Conservation (phyloP, 1,140 invertebrate genomes). For the Drosophila ogumai region DNA sequence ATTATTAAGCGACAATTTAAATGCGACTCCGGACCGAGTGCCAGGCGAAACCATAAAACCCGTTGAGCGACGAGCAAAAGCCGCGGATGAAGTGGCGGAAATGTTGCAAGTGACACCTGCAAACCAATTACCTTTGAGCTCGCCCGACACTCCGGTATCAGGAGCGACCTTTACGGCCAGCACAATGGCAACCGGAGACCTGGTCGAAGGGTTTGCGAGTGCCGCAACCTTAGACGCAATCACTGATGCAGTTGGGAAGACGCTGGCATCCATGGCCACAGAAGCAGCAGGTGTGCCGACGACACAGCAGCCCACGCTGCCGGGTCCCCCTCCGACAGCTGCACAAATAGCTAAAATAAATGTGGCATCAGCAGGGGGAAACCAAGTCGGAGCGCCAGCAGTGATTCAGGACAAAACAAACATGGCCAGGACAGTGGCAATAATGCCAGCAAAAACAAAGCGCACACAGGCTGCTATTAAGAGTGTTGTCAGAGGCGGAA, state of each 20-base stretch:
- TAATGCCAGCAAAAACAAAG: constrained; percentile 59
- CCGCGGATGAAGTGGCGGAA: not conserved
- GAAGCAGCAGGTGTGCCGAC: constrained; percentile 22
- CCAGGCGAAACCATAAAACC: constrained; percentile 29
- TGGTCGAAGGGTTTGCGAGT: constrained; percentile 1
- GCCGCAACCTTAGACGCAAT: constrained; percentile 21
- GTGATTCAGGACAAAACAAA: constrained; percentile 34
- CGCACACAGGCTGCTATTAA: constrained; percentile 41
- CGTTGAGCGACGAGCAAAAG: constrained; percentile 9
- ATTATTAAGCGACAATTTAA: constrained; percentile 58
- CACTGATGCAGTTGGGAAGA: constrained; percentile 3
- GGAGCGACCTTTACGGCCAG: constrained; percentile 1
- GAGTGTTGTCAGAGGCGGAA: constrained; percentile 28
- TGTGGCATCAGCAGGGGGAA: constrained; percentile 12
- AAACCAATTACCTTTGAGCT: constrained; percentile 36
- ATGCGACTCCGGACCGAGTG: constrained; percentile 18
- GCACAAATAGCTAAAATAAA: constrained; percentile 24
- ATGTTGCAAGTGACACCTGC: constrained; percentile 39
- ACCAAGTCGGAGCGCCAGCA: constrained; percentile 18
- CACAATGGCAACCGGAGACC: constrained; percentile 18
- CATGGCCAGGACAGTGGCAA: constrained; percentile 17
- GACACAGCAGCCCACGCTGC: constrained; percentile 14
- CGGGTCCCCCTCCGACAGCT: not conserved
- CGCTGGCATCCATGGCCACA: not conserved
- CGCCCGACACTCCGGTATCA: not conserved